Conservation (phyloP, 2,797 vertebrate species). For the Leptatherina wallacei region DNA sequence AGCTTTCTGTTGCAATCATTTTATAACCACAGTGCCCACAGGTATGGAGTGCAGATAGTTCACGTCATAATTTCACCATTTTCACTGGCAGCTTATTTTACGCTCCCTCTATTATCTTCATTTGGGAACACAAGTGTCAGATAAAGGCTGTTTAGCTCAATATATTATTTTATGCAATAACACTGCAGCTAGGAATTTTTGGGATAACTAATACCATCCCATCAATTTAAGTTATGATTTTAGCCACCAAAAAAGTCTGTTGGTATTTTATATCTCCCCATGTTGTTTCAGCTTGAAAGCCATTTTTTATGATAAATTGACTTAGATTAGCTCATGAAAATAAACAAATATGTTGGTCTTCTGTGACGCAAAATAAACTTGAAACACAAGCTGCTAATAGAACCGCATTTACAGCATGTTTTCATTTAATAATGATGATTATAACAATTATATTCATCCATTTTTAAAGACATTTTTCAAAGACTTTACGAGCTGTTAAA, state of each 20-base stretch:
- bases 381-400: neutral
- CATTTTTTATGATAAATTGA: neutral
- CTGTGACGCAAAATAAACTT: neutral
- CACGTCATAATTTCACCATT: neutral
- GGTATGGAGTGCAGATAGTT: neutral
- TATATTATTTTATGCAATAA: neutral
- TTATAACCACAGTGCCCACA: neutral
- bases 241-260: no score
- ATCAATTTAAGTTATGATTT: neutral
- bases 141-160: neutral
- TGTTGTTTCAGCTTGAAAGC: no score
- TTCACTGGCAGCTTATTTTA: neutral
- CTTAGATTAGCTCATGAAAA: neutral
- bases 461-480: no score
- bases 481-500: no score
- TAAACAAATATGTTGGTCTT: neutral
- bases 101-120: neutral
- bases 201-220: neutral
- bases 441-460: no score
- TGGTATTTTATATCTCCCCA: no score
- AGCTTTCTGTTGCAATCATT: constrained; percentile 16
- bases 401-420: neutral
- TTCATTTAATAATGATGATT: neutral
- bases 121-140: neutral
- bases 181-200: neutral